Conservation (phyloP, 1,140 invertebrate species). For the Pseudoatta argentina region DNA sequence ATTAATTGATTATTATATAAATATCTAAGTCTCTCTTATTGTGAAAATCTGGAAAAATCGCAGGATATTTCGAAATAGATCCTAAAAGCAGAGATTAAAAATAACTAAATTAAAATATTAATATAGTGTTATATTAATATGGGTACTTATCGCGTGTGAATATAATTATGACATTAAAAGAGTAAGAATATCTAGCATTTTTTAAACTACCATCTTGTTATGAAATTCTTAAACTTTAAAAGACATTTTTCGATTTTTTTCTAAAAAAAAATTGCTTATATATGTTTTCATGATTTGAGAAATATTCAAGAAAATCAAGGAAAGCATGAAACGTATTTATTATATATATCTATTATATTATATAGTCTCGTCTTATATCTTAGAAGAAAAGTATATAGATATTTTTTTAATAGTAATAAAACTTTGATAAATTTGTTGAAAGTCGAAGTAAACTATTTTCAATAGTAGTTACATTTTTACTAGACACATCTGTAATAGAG, state of each 20-base stretch:
- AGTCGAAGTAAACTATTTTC: not conserved
- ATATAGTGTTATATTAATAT: not conserved
- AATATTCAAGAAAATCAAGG: not conserved
- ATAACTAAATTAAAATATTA: constrained; percentile 5
- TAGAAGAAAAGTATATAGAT: too few relatives aligned
- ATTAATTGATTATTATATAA: not conserved
- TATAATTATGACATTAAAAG: not conserved
- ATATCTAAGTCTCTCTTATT: not conserved
- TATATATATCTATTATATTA: not conserved
- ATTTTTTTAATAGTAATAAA: not conserved
- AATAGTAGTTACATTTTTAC: not conserved
- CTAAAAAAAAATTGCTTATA: not conserved
- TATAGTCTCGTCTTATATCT: not conserved
- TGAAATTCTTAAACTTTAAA: constrained; percentile 2
- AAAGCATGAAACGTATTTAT: not conserved
- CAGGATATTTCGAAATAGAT: not conserved
- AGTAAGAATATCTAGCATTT: not conserved
- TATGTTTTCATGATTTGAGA: not conserved
- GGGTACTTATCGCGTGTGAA: not conserved
- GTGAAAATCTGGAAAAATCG: not conserved
- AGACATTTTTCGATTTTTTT: not conserved
- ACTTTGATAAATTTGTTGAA: not conserved
- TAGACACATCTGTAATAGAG: not conserved
- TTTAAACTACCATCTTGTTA: not conserved
- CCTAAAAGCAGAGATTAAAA: not conserved